Conservation (phyloP, 2,113 vertebrate species). For the Muntiacus muntjak region DNA sequence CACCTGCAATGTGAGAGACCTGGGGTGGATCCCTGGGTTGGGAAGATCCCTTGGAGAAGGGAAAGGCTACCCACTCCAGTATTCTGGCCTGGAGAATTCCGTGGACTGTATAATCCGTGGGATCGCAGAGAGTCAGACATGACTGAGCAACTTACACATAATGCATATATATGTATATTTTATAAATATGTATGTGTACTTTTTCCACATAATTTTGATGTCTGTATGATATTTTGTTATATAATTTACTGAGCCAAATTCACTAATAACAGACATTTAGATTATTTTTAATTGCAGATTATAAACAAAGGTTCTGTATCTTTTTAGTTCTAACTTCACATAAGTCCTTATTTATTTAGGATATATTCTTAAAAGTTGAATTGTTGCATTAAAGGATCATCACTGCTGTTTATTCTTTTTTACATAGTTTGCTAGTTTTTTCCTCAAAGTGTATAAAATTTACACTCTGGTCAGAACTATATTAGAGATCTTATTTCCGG, state of each 20-base stretch:
- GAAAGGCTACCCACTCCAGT: neutral
- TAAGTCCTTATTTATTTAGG: neutral
- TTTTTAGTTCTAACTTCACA: constrained; percentile 1
- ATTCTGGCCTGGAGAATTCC: neutral
- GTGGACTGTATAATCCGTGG: neutral
- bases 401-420: neutral
- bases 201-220: neutral
- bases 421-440: neutral
- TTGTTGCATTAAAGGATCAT: neutral
- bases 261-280: neutral
- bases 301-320: neutral
- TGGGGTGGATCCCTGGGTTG: neutral
- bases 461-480: neutral
- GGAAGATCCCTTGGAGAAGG: neutral
- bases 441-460: neutral
- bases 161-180: neutral
- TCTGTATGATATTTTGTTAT: neutral
- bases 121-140: neutral
- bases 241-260: neutral
- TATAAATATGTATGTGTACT: neutral
- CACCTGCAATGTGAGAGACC: neutral
- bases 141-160: neutral
- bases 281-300: neutral
- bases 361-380: neutral
- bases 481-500: neutral